Conservation (phyloP, 2,113 vertebrate species). For the Piprites chloris region DNA sequence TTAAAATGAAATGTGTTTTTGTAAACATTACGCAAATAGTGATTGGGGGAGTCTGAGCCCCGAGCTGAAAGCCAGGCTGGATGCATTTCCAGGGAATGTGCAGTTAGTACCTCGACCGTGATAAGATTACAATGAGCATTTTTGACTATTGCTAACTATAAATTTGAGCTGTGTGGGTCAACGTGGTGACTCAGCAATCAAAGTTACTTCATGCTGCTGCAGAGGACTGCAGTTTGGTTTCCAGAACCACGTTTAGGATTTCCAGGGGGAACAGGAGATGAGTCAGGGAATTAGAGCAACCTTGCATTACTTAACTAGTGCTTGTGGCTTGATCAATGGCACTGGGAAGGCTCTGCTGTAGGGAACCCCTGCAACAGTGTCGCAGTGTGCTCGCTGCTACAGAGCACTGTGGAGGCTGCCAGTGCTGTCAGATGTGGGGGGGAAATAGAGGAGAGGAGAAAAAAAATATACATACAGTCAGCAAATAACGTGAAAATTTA, state of each 20-base stretch:
- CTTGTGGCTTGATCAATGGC: slow-evolving; percentile 56
- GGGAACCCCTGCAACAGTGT: slow-evolving; percentile 60
- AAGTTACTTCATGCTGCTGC: slow-evolving; percentile 43
- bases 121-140: neutral
- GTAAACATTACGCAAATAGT: neutral
- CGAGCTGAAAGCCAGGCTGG: neutral
- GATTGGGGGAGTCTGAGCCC: slow-evolving; percentile 22
- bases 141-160: neutral
- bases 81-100: neutral
- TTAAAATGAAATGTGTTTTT: slow-evolving; percentile 10
- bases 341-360: slow-evolving; percentile 43
- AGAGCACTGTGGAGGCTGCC: neutral
- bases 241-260: slow-evolving; percentile 41
- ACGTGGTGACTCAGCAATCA: slow-evolving; percentile 38
- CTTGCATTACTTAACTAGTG: slow-evolving; percentile 46
- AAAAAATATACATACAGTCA: neutral
- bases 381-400: slow-evolving; percentile 37
- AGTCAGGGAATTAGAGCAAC: slow-evolving; percentile 65
- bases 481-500: neutral
- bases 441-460: neutral
- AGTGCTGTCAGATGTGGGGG: neutral
- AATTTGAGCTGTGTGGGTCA: slow-evolving; percentile 25
- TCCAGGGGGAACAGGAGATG: slow-evolving; percentile 55
- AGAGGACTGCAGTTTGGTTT: slow-evolving; percentile 49
- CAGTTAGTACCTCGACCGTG: neutral